Evolutionary conservation across 2,113 vertebrate species (phyloP).

Genomic region (Pyrgilauda ruficollis): DNA sequence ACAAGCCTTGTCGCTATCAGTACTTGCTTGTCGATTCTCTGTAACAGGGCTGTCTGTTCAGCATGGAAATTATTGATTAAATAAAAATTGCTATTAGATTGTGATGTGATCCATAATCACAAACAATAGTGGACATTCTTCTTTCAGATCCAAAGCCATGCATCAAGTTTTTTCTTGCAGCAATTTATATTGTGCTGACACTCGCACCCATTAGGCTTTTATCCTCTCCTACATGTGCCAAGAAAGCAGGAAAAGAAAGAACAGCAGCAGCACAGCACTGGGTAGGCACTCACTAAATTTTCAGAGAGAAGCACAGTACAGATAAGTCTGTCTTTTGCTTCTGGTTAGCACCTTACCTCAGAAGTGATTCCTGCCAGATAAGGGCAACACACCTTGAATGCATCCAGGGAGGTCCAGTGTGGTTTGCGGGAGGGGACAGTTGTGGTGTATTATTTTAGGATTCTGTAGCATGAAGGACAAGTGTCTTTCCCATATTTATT

Average conservation of each 20-base stretch:
- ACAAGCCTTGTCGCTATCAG: constrained; percentile 86
- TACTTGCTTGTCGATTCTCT: constrained; percentile 95
- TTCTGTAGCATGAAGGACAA: background rate
- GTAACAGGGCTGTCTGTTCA: constrained; percentile 90
- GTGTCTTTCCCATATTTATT: background rate
- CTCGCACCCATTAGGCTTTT: constrained; percentile 70
- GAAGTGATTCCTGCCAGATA: background rate
- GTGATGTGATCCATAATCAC: constrained; percentile 89
- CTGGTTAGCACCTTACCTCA: background rate
- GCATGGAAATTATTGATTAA: constrained; percentile 99
- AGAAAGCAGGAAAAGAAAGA: constrained; percentile 56
- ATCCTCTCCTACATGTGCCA: constrained; percentile 68
- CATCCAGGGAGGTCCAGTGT: background rate
- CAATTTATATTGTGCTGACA: constrained; percentile 87
- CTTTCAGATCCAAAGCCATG: constrained; percentile 80
- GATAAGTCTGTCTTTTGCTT: background rate
- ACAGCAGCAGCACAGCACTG: constrained; percentile 3
- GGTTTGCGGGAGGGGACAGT: background rate
- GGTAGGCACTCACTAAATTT: constrained; percentile 15
- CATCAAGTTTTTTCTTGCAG: constrained; percentile 80
- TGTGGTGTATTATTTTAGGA: background rate
- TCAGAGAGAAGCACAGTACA: background rate
- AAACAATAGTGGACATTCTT: constrained; percentile 80
- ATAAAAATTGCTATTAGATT: constrained; percentile 98
- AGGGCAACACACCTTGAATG: background rate